Evolutionary conservation across 1,140 invertebrate genomes (phyloP), one percentile per base, ranked within the genome.

Genomic region (Drosophila eugracilis): DNA sequence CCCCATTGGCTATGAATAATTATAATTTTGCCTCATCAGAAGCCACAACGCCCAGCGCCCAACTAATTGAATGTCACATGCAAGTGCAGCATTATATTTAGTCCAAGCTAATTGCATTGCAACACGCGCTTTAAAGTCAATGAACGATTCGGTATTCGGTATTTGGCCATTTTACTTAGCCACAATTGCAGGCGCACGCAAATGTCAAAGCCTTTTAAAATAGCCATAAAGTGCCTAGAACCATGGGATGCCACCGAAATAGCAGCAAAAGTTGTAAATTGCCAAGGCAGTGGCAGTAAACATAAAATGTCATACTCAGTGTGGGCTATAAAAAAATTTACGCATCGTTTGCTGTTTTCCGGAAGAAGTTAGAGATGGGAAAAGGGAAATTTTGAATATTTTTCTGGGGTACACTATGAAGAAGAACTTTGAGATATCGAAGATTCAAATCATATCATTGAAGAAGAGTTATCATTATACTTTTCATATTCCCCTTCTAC

Each of bases 91-190:
- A 85, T 85, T 84, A 76, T 71, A 84, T 86, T 85, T 81, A 73
- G 47, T 32, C 49, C 30, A 24, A 34, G 81, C 81, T 85, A 85
- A 85, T 85, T 85, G 81, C 81, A 74, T 70, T 85, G 75, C 73
- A 57, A 50, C 81, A 85, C 81, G 81, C 77, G 81, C 74, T 85
- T 85, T 77, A 86, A 88, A 85, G 81, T 85, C 81, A 85, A 85
- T 88, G 81, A 81, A 81, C 81, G 81, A 65, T 62, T 80, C 41
- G 44, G 57, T 41, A 65, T 62, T 80, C 41, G 44, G 57, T 41
- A 54, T 63, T 72, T 57, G 22, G 42, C 21, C 19, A 60, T 57
- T 47, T 28, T 57, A 55, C 57, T 28, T 21, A 19, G 30, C 17
- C 22, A 39, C 45, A 60, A 60, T 63, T 42, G 42, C 28, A 49